Conservation (phyloP, 2,113 vertebrate species). For the Acrocephalus arundinaceus region DNA sequence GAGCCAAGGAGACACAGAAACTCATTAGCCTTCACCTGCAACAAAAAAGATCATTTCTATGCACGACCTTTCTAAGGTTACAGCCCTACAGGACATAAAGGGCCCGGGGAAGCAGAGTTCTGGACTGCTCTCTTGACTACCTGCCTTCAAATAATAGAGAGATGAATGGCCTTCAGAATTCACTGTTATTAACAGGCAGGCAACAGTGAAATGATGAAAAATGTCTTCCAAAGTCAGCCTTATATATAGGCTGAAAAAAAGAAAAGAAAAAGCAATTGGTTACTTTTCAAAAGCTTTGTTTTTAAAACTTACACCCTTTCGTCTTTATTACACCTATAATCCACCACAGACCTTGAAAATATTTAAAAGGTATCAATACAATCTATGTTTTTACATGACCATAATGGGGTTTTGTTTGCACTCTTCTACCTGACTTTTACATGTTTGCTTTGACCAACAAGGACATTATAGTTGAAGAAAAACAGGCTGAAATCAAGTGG, state of each 20-base stretch:
- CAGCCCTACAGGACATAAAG: neutral
- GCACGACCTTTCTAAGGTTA: neutral
- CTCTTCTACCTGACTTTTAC: neutral
- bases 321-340: neutral
- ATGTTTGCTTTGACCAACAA: neutral
- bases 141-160: neutral
- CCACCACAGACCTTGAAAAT: neutral
- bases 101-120: neutral
- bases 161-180: neutral
- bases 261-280: accelerated
- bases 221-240: neutral
- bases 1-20: neutral
- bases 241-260: neutral
- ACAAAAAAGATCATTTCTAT: neutral
- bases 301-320: neutral
- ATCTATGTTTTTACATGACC: neutral
- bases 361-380: neutral
- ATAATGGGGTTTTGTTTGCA: neutral
- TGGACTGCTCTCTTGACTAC: neutral
- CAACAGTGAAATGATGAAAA: neutral
- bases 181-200: neutral
- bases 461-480: neutral
- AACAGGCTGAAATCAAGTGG: neutral
- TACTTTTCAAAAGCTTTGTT: neutral
- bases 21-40: neutral